Base-by-base conservation (phyloP, 2,113 vertebrate genomes). In the Anhinga rufa region DNA sequence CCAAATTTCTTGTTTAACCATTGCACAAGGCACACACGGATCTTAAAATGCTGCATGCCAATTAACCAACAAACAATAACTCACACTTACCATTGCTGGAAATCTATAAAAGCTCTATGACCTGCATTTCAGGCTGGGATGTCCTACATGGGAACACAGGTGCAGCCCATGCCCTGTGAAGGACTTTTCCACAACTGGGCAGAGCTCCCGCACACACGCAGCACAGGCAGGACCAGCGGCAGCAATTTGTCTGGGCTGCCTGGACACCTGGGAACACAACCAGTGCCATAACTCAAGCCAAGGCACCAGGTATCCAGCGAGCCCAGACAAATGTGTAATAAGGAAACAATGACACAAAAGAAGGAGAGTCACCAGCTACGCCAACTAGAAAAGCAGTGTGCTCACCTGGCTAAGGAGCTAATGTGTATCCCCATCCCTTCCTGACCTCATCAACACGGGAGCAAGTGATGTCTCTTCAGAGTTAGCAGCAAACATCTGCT, bases 101-200 rank as follows among this genome's bases (percentile, higher is more conserved):
- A 86, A 83, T 52, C 31, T 69, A 68, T 4, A 70, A 58, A 44
- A 66, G 54, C n/a, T 86, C 71, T 49, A 58, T 9, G 9, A 16
- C 36, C 28, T 25, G 3, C 34, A 24, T 66, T 83, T 66, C 54
- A 90, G 44, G 44, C 17, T 44, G 75, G 21, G 26, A 26, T 52
- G 81, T 38, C 60, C 6, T 2, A 58, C 20, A 24, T 1, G 1
- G 58, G 24, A 75, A 42, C 4, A 22, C 40, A 25, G 0, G 0
- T 34, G 66, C 34, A 72, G 65, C 20, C 32, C 4, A 0, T 18
- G 44, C 12, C 32, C 29, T 34, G 14, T 31, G 60, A 74, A 51
- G 4, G 25, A 32, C 14, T 24, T 61, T 88, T 48, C 51, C 62
- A 71, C n/a, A 51, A 2, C 1, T 12, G 9, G 46, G 55, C 77